Evolutionary conservation across 2,888 invertebrate species (phyloP).

Genomic region (Actias luna): DNA sequence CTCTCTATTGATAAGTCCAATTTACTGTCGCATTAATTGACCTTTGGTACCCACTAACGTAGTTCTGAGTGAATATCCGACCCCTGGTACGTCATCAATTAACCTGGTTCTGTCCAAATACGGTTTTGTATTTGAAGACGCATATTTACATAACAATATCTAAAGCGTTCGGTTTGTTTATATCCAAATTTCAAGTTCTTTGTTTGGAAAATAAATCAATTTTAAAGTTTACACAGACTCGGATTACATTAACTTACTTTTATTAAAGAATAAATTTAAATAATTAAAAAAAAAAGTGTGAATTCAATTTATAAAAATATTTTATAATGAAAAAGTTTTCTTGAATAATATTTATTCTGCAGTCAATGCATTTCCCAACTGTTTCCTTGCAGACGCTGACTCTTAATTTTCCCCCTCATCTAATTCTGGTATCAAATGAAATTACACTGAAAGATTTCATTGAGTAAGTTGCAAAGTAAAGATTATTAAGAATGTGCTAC

Average conservation of each 20-base stretch:
- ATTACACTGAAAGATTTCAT: constrained; percentile 26
- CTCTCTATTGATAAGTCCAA: neutral
- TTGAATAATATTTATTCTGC: neutral
- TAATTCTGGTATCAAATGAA: constrained; percentile 25
- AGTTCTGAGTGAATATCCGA: neutral
- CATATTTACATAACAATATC: neutral
- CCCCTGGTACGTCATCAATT: neutral
- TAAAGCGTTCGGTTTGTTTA: too few species aligned
- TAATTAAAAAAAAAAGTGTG: too few species aligned
- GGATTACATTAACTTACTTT: too few species aligned
- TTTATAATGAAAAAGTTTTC: neutral
- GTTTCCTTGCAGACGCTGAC: constrained; percentile 18
- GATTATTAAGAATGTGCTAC: constrained; percentile 14
- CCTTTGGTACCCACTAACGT: neutral
- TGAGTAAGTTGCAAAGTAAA: constrained; percentile 22
- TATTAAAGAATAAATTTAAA: too few species aligned
- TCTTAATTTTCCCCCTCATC: constrained; percentile 28
- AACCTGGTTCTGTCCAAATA: neutral
- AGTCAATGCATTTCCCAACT: constrained; percentile 11
- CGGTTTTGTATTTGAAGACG: neutral
- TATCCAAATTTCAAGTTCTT: too few species aligned
- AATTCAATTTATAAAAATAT: neutral
- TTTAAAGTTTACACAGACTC: too few species aligned
- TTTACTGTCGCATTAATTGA: neutral
- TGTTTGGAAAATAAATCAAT: too few species aligned